These are phyloP conservation scores for Pygoscelis antarcticus DNA, from an alignment of 2,113 vertebrate genomes.

Conservation along the genomic window DNA sequence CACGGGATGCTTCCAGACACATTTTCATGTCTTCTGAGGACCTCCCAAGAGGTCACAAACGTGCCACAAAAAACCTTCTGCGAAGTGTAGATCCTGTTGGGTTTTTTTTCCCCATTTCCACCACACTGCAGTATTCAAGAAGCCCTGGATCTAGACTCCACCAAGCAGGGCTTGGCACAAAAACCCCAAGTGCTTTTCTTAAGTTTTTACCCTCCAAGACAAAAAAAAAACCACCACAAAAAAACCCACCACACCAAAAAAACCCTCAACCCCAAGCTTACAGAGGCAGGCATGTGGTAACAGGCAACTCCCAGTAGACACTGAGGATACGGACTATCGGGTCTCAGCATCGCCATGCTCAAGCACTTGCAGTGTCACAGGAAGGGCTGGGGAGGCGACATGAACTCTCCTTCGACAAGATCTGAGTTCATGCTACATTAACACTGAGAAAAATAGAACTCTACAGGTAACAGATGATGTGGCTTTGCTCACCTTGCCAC, in stretches of 20 bases:
- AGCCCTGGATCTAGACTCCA: background rate
- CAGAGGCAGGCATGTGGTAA: background rate
- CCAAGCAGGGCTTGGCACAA: background rate
- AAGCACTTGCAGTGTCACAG: background rate
- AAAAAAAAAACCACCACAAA: background rate
- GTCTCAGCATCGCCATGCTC: fast-evolving
- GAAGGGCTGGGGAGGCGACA: background rate
- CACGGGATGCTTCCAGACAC: background rate
- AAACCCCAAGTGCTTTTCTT: background rate
- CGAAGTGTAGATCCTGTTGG: background rate
- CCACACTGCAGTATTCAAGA: background rate
- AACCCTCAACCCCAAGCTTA: background rate
- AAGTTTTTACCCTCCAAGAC: background rate
- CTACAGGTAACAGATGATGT: background rate
- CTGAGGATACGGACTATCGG: background rate
- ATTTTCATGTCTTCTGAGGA: background rate
- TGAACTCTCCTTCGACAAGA: background rate
- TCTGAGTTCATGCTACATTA: background rate
- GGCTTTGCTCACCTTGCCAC: background rate
- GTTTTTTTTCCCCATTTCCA: background rate
- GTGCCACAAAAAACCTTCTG: background rate
- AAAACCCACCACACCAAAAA: too few relatives aligned
- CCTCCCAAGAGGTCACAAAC: background rate
- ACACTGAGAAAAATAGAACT: background rate
- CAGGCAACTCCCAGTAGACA: background rate